Evolutionary conservation across 2,113 vertebrate genomes (phyloP).

Genomic region (Toxostoma redivivum): DNA sequence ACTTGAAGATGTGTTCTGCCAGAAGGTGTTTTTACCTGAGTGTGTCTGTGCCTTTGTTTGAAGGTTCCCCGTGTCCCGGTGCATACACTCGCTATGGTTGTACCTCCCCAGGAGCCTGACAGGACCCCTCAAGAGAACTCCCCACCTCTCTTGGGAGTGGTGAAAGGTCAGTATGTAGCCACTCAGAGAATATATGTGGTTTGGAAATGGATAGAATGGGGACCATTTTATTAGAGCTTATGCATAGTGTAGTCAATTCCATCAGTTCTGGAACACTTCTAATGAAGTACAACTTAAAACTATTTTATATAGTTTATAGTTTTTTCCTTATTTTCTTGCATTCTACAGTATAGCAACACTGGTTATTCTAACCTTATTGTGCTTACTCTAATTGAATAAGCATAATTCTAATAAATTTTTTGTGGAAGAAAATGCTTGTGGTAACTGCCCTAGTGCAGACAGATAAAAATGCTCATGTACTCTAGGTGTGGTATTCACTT

Average conservation of each 20-base stretch:
- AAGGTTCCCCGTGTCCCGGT: slow-evolving; percentile 97
- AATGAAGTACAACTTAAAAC: background rate
- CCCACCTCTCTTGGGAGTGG: slow-evolving; percentile 83
- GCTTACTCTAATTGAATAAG: background rate
- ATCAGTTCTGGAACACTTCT: background rate
- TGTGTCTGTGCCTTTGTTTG: slow-evolving; percentile 37
- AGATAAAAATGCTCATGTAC: background rate
- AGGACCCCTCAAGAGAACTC: slow-evolving; percentile 87
- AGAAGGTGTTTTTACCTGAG: background rate
- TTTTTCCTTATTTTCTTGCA: background rate
- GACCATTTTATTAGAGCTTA: background rate
- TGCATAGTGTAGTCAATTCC: background rate
- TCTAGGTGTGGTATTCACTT: background rate
- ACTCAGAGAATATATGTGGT: background rate
- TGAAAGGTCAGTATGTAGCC: slow-evolving; percentile 84
- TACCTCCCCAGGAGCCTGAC: slow-evolving; percentile 98
- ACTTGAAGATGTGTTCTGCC: background rate
- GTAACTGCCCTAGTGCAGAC: background rate
- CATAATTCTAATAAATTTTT: background rate
- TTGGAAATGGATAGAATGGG: background rate
- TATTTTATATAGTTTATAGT: background rate
- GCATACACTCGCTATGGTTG: slow-evolving; percentile 97
- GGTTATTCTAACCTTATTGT: background rate
- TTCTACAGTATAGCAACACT: background rate
- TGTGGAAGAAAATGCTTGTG: background rate